phyloP scores from a whole-genome alignment of 1,140 invertebrate genomes.

The Lepidostoma basale region DNA sequence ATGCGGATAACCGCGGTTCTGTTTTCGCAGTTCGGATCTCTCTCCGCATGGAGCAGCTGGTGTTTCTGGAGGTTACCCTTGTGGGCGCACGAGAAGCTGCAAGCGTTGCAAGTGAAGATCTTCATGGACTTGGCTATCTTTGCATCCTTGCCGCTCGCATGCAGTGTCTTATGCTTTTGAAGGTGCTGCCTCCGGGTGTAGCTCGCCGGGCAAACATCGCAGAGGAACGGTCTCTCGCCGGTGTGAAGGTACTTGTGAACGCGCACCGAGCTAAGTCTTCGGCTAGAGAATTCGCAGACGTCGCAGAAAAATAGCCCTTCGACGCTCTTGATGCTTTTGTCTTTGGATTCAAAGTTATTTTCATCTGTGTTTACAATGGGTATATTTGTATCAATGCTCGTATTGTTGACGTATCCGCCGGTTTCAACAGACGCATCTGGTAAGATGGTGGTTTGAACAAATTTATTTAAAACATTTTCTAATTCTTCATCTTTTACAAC shows the following conservation, averaged over 20 bases:
- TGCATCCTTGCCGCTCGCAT: constrained; percentile 1
- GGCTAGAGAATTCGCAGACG: constrained; percentile 1
- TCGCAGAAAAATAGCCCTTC: not conserved
- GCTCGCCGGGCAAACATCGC: constrained; percentile 3
- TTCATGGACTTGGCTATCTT: constrained; percentile 12
- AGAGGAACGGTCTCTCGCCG: constrained; percentile 12
- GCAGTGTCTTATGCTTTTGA: not conserved
- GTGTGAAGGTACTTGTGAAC: constrained; percentile 12
- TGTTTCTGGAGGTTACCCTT: constrained; percentile 20
- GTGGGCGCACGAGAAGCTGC: constrained; percentile 10
- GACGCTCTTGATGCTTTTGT: not conserved
- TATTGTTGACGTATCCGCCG: no score
- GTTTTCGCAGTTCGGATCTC: not conserved
- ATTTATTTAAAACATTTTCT: no score
- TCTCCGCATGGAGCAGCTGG: not conserved
- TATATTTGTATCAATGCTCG: no score
- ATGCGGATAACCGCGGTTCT: not conserved
- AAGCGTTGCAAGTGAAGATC: not conserved
- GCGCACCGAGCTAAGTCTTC: not conserved
- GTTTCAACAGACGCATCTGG: no score
- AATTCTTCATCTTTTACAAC: no score
- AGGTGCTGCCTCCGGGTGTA: constrained; percentile 5
- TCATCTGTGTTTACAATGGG: no score
- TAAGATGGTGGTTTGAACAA: no score
- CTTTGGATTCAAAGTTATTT: no score